Conservation (phyloP, 1,140 invertebrate genomes). For the Drosophila paulistorum region DNA sequence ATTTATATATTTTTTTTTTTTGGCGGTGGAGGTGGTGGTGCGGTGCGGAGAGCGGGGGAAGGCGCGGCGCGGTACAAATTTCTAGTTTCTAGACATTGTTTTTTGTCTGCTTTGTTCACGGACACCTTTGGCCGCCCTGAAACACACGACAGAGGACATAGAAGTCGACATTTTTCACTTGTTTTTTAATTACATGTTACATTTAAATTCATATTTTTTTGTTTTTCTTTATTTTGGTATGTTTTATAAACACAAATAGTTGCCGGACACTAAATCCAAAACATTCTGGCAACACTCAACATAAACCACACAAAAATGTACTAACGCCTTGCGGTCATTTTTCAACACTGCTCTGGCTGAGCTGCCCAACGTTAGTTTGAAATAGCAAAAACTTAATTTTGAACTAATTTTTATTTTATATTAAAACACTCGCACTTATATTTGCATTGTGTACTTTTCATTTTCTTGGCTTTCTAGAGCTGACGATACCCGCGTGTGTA, state of each 20-base stretch:
- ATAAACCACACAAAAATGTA: neutral
- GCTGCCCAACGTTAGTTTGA: conserved; percentile 7
- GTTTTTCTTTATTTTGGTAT: neutral
- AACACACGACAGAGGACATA: neutral
- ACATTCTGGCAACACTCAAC: conserved; percentile 3
- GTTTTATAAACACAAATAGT: conserved; percentile 11
- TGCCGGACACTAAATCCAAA: conserved; percentile 4
- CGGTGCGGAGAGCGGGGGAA: conserved; percentile 4
- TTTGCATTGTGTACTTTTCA: neutral
- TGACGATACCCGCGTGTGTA: neutral
- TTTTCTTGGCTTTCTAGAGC: neutral
- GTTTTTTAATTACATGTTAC: neutral
- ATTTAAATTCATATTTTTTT: neutral
- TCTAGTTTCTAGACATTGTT: conserved; percentile 13
- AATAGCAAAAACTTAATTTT: conserved; percentile 11
- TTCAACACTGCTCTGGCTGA: conserved; percentile 4
- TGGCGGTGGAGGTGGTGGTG: conserved; percentile 7
- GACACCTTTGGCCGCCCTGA: neutral
- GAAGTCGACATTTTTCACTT: neutral
- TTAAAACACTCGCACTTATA: neutral
- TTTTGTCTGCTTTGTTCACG: conserved; percentile 9
- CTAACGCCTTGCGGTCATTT: conserved; percentile 14
- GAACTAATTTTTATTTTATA: neutral
- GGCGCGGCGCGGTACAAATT: conserved; percentile 7
- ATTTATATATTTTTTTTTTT: neutral